These are phyloP conservation scores for Anoplius nigerrimus DNA, from an alignment of 2,888 invertebrate species.

Conservation along the genomic window DNA sequence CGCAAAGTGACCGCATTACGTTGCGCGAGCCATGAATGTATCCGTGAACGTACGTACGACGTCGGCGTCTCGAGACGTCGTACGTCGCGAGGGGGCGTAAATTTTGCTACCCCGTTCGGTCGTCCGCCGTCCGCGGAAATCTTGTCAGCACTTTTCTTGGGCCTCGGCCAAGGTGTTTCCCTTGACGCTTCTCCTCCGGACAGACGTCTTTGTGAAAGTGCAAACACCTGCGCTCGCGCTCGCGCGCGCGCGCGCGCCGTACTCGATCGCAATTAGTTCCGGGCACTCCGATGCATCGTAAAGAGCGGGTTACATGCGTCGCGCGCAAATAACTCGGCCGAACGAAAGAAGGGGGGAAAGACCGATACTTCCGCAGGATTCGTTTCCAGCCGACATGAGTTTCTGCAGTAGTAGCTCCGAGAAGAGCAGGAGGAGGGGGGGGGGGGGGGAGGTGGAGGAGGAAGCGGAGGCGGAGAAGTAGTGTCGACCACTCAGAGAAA, in stretches of 20 bases:
- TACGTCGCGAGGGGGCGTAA: constrained; percentile 18
- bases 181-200: not conserved
- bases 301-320: too few relatives aligned
- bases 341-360: too few relatives aligned
- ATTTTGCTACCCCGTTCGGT: constrained; percentile 43
- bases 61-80: too few relatives aligned
- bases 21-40: not conserved
- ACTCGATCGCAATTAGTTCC: constrained; percentile 3
- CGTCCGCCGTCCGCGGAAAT: constrained; percentile 37
- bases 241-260: too few relatives aligned
- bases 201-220: not conserved
- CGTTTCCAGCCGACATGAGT: too few relatives aligned
- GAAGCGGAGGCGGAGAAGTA: too few relatives aligned
- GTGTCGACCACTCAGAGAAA: constrained; percentile 2
- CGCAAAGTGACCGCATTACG: constrained; percentile 6
- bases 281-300: too few relatives aligned
- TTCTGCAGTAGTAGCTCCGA: too few relatives aligned
- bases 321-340: too few relatives aligned
- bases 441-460: not conserved
- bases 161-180: constrained; percentile 37
- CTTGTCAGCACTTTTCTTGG: constrained; percentile 56
- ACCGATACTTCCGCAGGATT: too few relatives aligned
- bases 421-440: not conserved
- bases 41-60: too few relatives aligned
- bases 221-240: not conserved